Conservation (phyloP, 2,888 invertebrate species). For the Drymonia ruficornis region DNA sequence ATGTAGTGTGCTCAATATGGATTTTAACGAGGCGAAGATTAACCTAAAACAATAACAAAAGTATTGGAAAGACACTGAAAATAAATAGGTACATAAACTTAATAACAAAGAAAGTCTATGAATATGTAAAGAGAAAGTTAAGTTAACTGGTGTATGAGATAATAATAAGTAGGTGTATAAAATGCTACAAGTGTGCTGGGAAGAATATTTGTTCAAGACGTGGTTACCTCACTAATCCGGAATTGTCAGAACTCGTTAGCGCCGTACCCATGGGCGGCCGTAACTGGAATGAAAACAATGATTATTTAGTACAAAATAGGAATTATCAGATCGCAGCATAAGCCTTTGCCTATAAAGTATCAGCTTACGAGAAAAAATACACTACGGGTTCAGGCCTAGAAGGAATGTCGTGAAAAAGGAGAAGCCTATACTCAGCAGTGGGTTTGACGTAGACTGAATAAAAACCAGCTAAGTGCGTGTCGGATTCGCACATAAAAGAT, state of each 20-base stretch:
- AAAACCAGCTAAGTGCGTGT: no score
- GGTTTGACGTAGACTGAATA: no score
- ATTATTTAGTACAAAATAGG: not conserved
- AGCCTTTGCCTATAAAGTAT: no score
- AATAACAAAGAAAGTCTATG: conserved; percentile 23
- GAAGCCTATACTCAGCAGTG: no score
- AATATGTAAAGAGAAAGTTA: conserved; percentile 32
- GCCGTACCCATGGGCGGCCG: conserved; percentile 79
- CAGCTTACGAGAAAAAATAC: no score
- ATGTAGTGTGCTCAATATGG: conserved; percentile 59
- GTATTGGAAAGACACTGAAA: conserved; percentile 29
- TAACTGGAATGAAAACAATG: conserved; percentile 64
- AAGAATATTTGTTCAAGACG: conserved; percentile 27
- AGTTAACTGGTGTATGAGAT: conserved; percentile 23
- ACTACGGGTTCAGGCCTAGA: no score
- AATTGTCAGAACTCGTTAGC: conserved; percentile 82
- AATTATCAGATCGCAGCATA: no score
- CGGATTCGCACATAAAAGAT: no score
- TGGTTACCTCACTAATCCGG: conserved; percentile 82
- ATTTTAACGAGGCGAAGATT: conserved; percentile 74
- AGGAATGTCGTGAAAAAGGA: no score
- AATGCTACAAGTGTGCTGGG: conserved; percentile 17
- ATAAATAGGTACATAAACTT: conserved; percentile 27
- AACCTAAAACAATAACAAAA: conserved; percentile 81
- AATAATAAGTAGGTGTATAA: conserved; percentile 23